These are phyloP conservation scores for Chunga burmeisteri DNA, from an alignment of 2,113 vertebrate species.

Conservation along the genomic window DNA sequence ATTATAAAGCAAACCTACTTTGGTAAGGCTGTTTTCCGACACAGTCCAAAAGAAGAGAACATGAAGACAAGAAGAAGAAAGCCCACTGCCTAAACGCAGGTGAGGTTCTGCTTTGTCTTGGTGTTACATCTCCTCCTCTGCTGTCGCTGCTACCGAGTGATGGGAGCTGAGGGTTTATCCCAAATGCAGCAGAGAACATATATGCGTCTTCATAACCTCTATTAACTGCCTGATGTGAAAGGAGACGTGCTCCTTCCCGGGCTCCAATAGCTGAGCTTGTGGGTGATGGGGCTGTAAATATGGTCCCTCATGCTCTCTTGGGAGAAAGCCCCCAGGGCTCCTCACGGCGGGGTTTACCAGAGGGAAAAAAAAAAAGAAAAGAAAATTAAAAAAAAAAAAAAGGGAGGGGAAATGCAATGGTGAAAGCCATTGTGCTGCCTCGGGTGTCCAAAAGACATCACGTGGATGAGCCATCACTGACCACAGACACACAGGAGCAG, in stretches of 20 bases:
- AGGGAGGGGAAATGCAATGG: neutral
- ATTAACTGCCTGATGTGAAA: neutral
- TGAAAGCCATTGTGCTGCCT: neutral
- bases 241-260: neutral
- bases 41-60: neutral
- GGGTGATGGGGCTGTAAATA: neutral
- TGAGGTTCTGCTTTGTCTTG: neutral
- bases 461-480: accelerated
- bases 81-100: accelerated
- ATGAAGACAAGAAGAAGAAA: neutral
- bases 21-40: neutral
- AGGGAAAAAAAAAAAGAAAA: neutral
- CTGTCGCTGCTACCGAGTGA: accelerated
- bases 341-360: neutral
- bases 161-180: neutral
- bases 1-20: neutral
- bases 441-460: neutral
- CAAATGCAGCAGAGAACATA: neutral
- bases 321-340: neutral
- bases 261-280: neutral
- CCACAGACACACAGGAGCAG: neutral
- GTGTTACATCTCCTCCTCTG: neutral
- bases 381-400: too few species aligned
- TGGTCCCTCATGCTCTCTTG: neutral
- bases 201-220: accelerated